These are phyloP conservation scores for Cyphomyrus discorhynchus DNA, from an alignment of 2,113 vertebrate genomes.

Conservation along the genomic window DNA sequence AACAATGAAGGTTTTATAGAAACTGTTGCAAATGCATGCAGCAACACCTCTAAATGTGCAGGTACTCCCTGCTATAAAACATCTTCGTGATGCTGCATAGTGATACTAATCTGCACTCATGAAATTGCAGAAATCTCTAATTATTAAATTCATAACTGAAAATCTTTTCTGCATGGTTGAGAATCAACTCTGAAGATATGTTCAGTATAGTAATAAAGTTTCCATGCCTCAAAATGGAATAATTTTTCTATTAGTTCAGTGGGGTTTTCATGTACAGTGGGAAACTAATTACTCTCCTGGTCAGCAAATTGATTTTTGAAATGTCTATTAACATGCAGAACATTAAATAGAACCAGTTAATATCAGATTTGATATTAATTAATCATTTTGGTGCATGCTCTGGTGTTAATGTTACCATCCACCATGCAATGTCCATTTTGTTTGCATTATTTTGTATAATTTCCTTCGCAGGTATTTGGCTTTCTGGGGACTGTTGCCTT, in stretches of 20 bases:
- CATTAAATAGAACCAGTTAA: background rate
- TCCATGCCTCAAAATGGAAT: no score
- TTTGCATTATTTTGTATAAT: background rate
- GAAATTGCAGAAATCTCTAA: background rate
- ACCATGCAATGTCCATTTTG: background rate
- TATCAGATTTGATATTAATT: background rate
- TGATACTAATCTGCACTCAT: background rate
- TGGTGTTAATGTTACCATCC: background rate
- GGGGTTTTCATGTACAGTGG: background rate
- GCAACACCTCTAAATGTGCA: background rate
- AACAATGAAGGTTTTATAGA: no score
- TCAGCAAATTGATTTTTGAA: background rate
- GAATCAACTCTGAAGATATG: no score
- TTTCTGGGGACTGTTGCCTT: constrained; percentile 80
- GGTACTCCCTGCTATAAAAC: no score
- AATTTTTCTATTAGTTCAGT: no score
- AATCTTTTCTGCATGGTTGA: no score
- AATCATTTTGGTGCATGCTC: background rate
- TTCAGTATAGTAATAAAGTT: no score
- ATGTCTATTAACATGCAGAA: background rate
- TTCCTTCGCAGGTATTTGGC: constrained; percentile 74
- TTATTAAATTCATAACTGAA: background rate
- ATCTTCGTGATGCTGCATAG: no score
- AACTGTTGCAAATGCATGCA: no score
- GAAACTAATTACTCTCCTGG: background rate